Percentiles rank a stretch among this genome's conserved stretches.
Evolutionary conservation across 2,888 invertebrate species (phyloP).

Genomic region (Oscheius sp.): DNA sequence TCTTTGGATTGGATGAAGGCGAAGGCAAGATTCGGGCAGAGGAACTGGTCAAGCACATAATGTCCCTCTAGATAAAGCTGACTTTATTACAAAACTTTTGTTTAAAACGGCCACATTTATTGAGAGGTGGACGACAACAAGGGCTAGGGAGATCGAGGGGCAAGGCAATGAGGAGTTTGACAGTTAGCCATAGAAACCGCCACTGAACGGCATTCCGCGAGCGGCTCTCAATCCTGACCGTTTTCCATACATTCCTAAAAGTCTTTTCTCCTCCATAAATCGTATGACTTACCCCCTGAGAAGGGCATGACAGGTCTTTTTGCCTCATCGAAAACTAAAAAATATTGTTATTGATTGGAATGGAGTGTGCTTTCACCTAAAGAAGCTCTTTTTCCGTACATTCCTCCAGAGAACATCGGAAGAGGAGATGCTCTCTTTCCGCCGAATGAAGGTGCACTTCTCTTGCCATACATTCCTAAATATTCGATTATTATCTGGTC

Average conservation of each 20-base stretch:
- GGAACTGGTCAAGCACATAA: slow-evolving; percentile 38
- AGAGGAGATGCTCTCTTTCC: slow-evolving; percentile 27
- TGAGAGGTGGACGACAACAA: not conserved
- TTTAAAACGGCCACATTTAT: not conserved
- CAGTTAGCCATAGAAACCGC: slow-evolving; percentile 38
- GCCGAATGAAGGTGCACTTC: not conserved
- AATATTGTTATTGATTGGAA: not conserved
- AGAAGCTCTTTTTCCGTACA: slow-evolving; percentile 56
- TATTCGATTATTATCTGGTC: slow-evolving; percentile 13
- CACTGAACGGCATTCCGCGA: slow-evolving; percentile 32
- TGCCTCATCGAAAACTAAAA: slow-evolving; percentile 7
- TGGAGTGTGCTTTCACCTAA: no score
- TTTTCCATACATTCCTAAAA: slow-evolving; percentile 33
- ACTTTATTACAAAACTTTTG: not conserved
- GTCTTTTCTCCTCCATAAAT: not conserved
- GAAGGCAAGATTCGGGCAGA: slow-evolving; percentile 51
- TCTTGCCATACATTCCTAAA: slow-evolving; percentile 41
- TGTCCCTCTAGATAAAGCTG: slow-evolving; percentile 24
- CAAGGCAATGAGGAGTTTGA: slow-evolving; percentile 4
- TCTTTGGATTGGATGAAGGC: slow-evolving; percentile 44
- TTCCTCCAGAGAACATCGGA: slow-evolving; percentile 56
- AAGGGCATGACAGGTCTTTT: slow-evolving; percentile 34
- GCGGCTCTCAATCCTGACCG: slow-evolving; percentile 17
- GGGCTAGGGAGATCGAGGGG: slow-evolving; percentile 4
- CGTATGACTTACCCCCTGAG: slow-evolving; percentile 13